phyloP scores from a whole-genome alignment of 2,797 vertebrate species.

The Artibeus lituratus region DNA sequence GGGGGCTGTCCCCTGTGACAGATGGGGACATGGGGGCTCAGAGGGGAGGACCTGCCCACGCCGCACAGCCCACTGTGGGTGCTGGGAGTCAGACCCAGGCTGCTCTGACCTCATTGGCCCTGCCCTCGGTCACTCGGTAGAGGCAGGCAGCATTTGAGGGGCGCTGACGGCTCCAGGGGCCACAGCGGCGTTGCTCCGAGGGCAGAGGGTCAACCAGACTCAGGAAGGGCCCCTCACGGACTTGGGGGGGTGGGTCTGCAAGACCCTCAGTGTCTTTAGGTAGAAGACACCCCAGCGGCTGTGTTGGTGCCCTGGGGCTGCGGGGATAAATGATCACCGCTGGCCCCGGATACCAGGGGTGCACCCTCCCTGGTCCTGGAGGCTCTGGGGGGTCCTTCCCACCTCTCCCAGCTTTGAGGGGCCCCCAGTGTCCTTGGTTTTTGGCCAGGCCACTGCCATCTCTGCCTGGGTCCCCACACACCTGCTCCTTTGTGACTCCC shows the following conservation, averaged over 20 bases:
- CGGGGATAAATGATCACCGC: accelerated
- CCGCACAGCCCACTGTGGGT: accelerated
- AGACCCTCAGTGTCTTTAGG: not conserved
- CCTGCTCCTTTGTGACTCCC: not conserved
- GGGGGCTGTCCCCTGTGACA: not conserved
- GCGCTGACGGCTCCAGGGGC: not conserved
- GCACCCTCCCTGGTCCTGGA: not conserved
- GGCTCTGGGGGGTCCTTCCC: too few relatives aligned
- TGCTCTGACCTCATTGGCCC: accelerated
- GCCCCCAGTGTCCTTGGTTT: accelerated
- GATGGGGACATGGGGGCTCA: not conserved
- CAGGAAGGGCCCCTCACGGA: not conserved
- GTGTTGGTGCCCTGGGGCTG: not conserved
- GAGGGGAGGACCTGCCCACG: not conserved
- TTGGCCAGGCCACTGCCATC: accelerated
- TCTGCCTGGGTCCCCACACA: not conserved
- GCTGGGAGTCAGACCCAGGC: not conserved
- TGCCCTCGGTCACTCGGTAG: accelerated
- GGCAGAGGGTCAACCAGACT: accelerated
- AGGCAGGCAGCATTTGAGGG: not conserved
- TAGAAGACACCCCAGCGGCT: accelerated
- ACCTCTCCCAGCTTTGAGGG: not conserved
- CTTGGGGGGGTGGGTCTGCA: not conserved
- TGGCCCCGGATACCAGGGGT: not conserved
- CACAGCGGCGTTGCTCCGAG: not conserved